Base-by-base conservation (phyloP, 2,888 invertebrate species). In the Parnassius glacialis region DNA sequence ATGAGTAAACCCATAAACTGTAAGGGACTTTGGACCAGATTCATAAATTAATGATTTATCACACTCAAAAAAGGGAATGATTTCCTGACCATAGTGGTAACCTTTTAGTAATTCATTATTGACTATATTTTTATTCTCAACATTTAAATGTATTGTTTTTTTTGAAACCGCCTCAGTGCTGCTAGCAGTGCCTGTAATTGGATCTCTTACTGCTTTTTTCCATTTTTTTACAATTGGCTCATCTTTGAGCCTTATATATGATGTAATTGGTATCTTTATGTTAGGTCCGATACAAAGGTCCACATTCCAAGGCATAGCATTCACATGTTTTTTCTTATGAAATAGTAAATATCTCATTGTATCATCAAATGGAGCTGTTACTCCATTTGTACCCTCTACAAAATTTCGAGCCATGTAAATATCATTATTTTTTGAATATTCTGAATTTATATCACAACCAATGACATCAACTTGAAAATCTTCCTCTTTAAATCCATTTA, bases 1-100 rank as follows among this genome's bases (percentile, higher is more conserved):
- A 65, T 92, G 83, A 41, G 95, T 94, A 74, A 96, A 95, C 3
- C 95, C 95, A 64, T 95, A 90, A 10, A 95, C 91, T 59, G 92
- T 93, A 55, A 96, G 82, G 63, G 94, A 93, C 78, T 93, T 94
- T 25, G 79, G 81, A n/a, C 93, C 94, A 62, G 93, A 84, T 65
- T 92, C 80, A 77, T 94, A 94, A 12, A 92, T 85, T 92, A 94
- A 90, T 61, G 85, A 84, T 65, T 90, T 87, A 71, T 93, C 92
- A 74, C 88, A 90, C 54, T 93, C 93, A 47, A 89, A 84, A 65
- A 93, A 91, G 9, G 94, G 94, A 34, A 95, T 93, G 34, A 93
- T 80, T 67, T 92, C 90, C 68, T 93, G 92, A 1, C 95, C 95
- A 81, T 94, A 95, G 55, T 87, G 83, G 74, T 92, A 93, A 20